These are phyloP conservation scores for Hylia prasina DNA, from an alignment of 2,113 vertebrate species.

Conservation along the genomic window DNA sequence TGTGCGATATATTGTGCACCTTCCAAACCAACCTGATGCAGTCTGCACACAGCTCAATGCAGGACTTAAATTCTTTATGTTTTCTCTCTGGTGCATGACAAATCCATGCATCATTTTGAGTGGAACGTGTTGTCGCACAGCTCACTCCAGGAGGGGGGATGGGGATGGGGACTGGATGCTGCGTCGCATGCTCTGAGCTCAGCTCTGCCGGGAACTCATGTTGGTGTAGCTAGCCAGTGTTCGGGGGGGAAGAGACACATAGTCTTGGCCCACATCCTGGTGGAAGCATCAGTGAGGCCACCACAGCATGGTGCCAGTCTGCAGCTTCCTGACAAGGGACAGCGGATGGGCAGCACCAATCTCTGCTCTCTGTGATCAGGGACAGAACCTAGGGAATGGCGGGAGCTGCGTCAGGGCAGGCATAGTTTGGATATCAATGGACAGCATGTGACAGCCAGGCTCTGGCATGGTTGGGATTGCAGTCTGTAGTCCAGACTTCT, in stretches of 20 bases:
- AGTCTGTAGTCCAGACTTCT: not conserved
- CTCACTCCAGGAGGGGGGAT: not conserved
- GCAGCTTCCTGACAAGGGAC: not conserved
- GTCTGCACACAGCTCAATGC: not conserved
- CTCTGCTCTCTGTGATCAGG: not conserved
- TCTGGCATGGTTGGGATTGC: accelerated
- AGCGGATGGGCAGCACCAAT: not conserved
- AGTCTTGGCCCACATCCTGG: not conserved
- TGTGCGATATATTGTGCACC: not conserved
- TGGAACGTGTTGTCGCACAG: accelerated
- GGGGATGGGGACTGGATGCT: not conserved
- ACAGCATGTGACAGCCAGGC: not conserved
- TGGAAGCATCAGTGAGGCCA: not conserved
- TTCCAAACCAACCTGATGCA: not conserved
- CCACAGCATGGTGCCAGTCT: not conserved
- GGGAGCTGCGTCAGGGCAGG: not conserved
- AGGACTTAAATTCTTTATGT: not conserved
- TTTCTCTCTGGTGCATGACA: not conserved
- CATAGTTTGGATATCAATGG: not conserved
- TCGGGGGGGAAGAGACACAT: not conserved
- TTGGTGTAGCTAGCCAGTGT: not conserved
- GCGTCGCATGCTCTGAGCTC: not conserved
- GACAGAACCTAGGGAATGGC: not conserved
- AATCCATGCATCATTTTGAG: not conserved
- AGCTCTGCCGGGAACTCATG: not conserved